Evolutionary conservation across 2,797 vertebrate species (phyloP), one percentile per base, ranked within the genome.

Genomic region (Rallus crepitans): DNA sequence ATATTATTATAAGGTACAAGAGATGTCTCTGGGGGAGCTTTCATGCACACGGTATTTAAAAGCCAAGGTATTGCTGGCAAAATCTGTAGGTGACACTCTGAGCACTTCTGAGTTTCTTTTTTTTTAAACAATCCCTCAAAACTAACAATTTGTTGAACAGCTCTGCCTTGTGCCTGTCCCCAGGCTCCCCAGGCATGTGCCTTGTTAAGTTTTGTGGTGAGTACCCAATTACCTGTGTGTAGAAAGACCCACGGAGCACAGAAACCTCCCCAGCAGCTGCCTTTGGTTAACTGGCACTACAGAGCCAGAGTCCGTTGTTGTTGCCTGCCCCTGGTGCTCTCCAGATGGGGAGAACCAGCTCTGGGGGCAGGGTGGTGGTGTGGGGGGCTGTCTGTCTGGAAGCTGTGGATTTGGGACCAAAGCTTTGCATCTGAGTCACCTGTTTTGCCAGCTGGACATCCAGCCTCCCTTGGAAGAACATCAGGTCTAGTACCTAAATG

Each of bases 21-120:
- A 82, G 85, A 25, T 63, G 93, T 68, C 93, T 69, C 73, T 33
- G 53, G 82, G 82, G 79, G 93, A 96, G 94, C 60, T 94, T 95
- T 93, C 75, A 17, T 24, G 80, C 25, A 48, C 1, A 1, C 4
- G 0, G 64, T 70, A 45, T 82, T 95, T 96, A 79, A 88, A 96
- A 68, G 6, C 25, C 30, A 57, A 85, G 35, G 56, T 66, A 82
- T 53, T 78, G 59, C 91, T 83, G 82, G 83, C n/a, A 56, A 87
- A 91, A 84, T 82, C 64, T 27, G 57, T 39, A 61, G 91, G 83
- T 82, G 63, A 90, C 9, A 3, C 64, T 90, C 42, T 15, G 50
- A 81, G 75, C 20, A 17, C 39, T 77, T 87, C 17, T 6, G 17
- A 59, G 18, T 57, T 61, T 33, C 20, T 37, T 60, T 45, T 60